phyloP scores from a whole-genome alignment of 2,888 invertebrate species.

The Thumatha senex region DNA sequence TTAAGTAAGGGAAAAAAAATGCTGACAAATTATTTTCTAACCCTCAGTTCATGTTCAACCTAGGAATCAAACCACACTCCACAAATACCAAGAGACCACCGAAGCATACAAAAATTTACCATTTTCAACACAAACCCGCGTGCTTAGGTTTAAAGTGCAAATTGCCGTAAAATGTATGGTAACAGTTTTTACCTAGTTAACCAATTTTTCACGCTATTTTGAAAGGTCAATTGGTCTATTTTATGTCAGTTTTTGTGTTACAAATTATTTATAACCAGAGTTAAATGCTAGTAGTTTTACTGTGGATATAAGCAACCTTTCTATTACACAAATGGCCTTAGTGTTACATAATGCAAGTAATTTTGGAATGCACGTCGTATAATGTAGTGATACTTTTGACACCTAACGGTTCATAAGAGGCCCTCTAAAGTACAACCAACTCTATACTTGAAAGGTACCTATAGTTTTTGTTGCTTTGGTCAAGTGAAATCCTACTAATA shows the following conservation, averaged over 20 bases:
- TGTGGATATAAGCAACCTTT: neutral
- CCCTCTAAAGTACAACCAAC: neutral
- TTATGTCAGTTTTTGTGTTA: constrained; percentile 19
- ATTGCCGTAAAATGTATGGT: neutral
- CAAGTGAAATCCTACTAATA: too few relatives aligned
- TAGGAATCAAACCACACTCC: neutral
- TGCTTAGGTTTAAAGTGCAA: neutral
- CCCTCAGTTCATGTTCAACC: too few relatives aligned
- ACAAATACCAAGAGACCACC: neutral
- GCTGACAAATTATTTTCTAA: too few relatives aligned
- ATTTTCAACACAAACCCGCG: neutral
- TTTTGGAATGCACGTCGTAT: neutral
- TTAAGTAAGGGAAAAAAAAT: too few relatives aligned
- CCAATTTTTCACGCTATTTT: constrained; percentile 7
- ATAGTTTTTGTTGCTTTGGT: too few relatives aligned
- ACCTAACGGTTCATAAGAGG: too few relatives aligned
- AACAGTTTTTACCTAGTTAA: neutral
- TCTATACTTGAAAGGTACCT: too few relatives aligned
- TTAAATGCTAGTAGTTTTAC: neutral
- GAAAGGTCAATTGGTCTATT: constrained; percentile 25
- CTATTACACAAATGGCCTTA: neutral
- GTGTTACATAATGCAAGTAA: neutral
- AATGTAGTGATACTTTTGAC: too few relatives aligned
- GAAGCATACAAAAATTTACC: neutral
- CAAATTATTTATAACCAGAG: constrained; percentile 13